Evolutionary conservation across 2,113 vertebrate species (phyloP), one percentile per base, ranked within the genome.

Genomic region (Heterotis niloticus): DNA sequence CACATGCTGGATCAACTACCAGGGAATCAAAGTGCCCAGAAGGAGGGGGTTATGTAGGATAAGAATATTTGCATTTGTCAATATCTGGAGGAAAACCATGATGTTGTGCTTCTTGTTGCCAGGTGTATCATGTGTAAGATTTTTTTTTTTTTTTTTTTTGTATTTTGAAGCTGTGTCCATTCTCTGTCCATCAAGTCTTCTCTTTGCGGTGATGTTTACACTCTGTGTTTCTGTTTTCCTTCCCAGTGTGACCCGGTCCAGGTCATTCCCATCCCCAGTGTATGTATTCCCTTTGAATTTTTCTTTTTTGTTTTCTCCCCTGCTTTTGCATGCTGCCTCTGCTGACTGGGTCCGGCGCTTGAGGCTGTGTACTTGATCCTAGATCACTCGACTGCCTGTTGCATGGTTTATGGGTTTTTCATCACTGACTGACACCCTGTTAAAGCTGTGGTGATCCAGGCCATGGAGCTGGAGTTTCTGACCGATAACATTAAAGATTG

Each of bases 201-300:
- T 83, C 88, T 83, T 92, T 87, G 88, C 76, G 87, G 82, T 89
- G 84, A 86, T 87, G 82, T 81, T 90, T 86, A 93, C 88, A 85
- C 82, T 90, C 85, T 79, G 78, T 80, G 78, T 84, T 23, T 85
- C 64, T 76, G 52, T 26, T 81, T 78, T 73, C 64, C 80, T 84
- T 67, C 90, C 85, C 92, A 98, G 96, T 96, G 93, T 94, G 96
- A 96, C 94, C 96, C 98, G 96, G 95, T 95, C 93, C 94, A 96
- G 92, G 94, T 97, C 94, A 94, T 96, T 94, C 94, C 97, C 94
- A 94, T 96, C 87, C 95, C 96, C 90, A 94, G 93, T 95, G 96
- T 99, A 98, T 94, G 97, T 98, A 98, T 97, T 91, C 84, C 71
- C 84, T 83, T 79, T 71, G 97, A 98, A 98, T 97, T 91, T 84